Conservation (phyloP, 2,888 invertebrate genomes). For the Halictus quadricinctus region DNA sequence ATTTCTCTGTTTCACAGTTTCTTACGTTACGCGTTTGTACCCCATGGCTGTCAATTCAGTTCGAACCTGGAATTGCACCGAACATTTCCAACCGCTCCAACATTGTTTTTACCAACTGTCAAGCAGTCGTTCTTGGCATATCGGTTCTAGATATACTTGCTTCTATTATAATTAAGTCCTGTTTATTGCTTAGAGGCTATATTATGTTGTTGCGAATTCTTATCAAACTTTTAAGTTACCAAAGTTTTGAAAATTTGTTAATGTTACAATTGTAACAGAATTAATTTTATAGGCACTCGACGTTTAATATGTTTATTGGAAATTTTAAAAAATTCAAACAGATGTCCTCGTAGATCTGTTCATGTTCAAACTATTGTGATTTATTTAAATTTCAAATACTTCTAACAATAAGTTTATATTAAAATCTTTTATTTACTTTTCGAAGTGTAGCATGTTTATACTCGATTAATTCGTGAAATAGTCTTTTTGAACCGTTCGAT, state of each 20-base stretch:
- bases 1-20: not conserved
- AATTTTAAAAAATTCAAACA: not conserved
- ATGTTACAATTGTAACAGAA: not conserved
- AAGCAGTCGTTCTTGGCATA: not conserved
- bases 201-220: not conserved
- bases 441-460: not conserved
- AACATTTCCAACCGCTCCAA: not conserved
- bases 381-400: not conserved
- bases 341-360: not conserved
- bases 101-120: not conserved
- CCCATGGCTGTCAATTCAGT: not conserved
- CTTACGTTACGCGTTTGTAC: constrained; percentile 4
- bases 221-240: not conserved
- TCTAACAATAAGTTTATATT: not conserved
- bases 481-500: not conserved
- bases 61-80: not conserved
- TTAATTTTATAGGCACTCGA: not conserved
- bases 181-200: not conserved
- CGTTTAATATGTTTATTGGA: not conserved
- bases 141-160: not conserved
- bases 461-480: not conserved
- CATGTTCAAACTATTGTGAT: not conserved
- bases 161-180: not conserved
- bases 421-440: too few species aligned
- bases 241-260: not conserved